These are phyloP conservation scores for Exaiptasia diaphana DNA, from an alignment of 64 coral and sea anemone genomes.

Conservation along the genomic window DNA sequence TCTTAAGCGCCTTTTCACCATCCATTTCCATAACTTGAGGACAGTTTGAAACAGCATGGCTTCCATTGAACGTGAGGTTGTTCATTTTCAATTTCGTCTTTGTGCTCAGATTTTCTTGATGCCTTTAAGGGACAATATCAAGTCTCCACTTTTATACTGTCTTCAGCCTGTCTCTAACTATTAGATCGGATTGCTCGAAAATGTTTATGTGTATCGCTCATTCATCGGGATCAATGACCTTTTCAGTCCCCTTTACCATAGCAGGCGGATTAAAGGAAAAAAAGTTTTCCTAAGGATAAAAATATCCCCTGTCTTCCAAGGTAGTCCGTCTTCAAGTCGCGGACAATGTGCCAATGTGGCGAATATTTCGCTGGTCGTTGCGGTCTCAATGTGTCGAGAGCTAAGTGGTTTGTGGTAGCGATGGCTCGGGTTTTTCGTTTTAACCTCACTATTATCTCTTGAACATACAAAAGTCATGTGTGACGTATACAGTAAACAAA, in stretches of 20 bases:
- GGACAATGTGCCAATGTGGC: no score
- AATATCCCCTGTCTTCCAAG: no score
- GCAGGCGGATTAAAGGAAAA: no score
- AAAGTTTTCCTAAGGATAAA: no score
- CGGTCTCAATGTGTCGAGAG: not conserved
- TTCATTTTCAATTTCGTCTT: not conserved
- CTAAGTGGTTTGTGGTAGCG: not conserved
- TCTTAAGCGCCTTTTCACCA: slow-evolving; percentile 1
- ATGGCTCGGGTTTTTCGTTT: not conserved
- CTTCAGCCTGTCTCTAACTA: not conserved
- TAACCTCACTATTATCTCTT: not conserved
- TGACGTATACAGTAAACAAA: not conserved
- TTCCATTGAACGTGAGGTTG: slow-evolving; percentile 1
- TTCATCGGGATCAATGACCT: not conserved
- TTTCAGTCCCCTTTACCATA: not conserved
- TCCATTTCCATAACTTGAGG: not conserved
- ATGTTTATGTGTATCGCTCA: not conserved
- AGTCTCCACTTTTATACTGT: not conserved
- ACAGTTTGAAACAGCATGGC: no score
- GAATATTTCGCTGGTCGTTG: no score
- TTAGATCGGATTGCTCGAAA: not conserved
- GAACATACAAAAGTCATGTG: not conserved
- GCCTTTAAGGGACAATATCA: not conserved
- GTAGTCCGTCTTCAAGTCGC: no score
- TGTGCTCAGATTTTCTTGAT: not conserved